A percentile compares a stretch with the other conserved stretches of the same genome.
These are phyloP conservation scores for Tigriopus californicus DNA, from an alignment of 2,888 invertebrate genomes.

Conservation along the genomic window DNA sequence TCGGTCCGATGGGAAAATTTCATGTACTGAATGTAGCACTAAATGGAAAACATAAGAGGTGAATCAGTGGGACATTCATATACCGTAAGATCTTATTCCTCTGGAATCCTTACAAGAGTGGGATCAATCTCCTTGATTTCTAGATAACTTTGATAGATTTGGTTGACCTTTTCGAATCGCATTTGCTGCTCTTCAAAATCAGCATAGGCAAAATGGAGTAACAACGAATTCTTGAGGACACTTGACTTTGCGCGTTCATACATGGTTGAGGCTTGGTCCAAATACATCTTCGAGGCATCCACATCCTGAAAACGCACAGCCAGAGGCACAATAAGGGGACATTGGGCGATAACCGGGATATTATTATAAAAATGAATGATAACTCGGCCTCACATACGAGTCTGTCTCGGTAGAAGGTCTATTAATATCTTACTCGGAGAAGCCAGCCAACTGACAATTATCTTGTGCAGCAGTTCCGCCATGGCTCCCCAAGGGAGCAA, in stretches of 20 bases:
- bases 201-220: conserved; percentile 92
- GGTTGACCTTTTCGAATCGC: conserved; percentile 88
- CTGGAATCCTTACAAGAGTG: conserved; percentile 60
- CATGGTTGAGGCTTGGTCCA: conserved; percentile 83
- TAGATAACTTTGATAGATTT: conserved; percentile 78
- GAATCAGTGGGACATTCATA: conserved; percentile 16
- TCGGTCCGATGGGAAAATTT: conserved; percentile 92
- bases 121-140: conserved; percentile 82
- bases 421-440: no score
- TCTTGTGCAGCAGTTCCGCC: no score
- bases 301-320: conserved; percentile 60
- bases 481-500: no score
- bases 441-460: no score
- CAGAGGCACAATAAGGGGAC: no score
- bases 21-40: conserved; percentile 97
- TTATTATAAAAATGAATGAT: no score
- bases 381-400: no score
- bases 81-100: no score
- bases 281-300: conserved; percentile 73
- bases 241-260: conserved; percentile 83
- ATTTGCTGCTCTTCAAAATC: conserved; percentile 94
- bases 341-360: no score
- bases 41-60: conserved; percentile 18
- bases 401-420: no score
- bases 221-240: conserved; percentile 69